Evolutionary conservation across 1,140 invertebrate species (phyloP), one percentile per base, ranked within the genome.

Genomic region (Glomeris maerens): DNA sequence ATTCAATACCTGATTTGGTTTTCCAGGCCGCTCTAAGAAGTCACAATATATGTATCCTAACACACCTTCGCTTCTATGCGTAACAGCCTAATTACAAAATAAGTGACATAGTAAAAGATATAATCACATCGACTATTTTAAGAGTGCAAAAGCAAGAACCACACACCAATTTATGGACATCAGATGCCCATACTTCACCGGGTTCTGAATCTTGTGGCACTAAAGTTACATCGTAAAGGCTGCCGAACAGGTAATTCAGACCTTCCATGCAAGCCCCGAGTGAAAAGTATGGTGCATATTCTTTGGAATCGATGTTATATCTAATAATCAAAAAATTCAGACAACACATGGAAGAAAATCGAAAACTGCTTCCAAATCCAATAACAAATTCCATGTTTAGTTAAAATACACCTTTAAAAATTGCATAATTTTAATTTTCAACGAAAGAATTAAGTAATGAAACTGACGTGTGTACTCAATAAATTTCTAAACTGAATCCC

Each of bases 31-130:
- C 63, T 89, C 83, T 65, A 87, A 98, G 62, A 98, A 84, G 71
- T 99, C 96, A 69, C 94, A 95, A 66, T 98, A 99, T 60, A 99
- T 95, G 61, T 91, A 78, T 0, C 96, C 96, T 4, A 98, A 67
- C 20, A 83, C 62, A 10, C 80, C 80, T 60, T 91, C 82, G 1
- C 61, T 73, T 52, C 82, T 78, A 60, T 93, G 80, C 10, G 80
- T 72, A 21, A 94, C 73, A 57, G 62, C 36, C 47, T 49, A 49
- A 2, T n/a, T 36, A 13, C 31, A 17, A 36, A 17, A 13, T 36
- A 36, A 13, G 10, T 36, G 10, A 36, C 31, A 13, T 10, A 36
- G 10, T 17, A 17, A 17, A 10, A 13, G 21, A 47, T 39, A n/a
- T 17, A 47, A 40, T 47, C 2, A 47, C 3, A 22, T 17, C 29